phyloP scores from a whole-genome alignment of 35 echinoderm and acorn worm species.

The Diadema setosum region DNA sequence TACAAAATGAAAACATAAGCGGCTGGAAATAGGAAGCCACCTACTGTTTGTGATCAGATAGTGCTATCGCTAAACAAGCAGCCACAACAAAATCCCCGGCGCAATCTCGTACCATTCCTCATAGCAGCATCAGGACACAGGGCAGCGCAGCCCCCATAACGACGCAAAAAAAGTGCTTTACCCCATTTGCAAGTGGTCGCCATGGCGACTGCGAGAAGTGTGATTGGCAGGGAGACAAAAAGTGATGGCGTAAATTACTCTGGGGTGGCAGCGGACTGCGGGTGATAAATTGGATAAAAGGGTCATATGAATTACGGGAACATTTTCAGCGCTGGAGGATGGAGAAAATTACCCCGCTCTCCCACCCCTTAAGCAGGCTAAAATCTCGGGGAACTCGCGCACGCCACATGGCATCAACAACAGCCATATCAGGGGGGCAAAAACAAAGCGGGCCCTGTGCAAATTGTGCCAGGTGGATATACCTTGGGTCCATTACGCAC shows the following conservation, averaged over 20 bases:
- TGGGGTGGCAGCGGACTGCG: not conserved
- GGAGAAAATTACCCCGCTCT: not conserved
- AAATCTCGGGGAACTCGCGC: not conserved
- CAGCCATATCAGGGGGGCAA: no score
- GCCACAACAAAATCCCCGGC: no score
- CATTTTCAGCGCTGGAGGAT: not conserved
- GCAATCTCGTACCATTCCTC: no score
- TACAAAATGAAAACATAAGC: no score
- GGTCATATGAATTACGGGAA: not conserved
- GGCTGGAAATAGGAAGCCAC: no score
- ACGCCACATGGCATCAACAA: not conserved
- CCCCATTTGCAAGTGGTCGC: not conserved
- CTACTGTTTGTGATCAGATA: no score
- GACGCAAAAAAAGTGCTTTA: not conserved
- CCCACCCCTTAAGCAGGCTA: not conserved
- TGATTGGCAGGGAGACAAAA: conserved; percentile 2
- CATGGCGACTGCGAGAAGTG: not conserved
- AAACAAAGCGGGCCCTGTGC: no score
- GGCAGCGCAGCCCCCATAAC: conserved; percentile 85
- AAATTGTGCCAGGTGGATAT: no score
- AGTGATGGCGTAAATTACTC: not conserved
- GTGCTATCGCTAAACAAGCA: no score
- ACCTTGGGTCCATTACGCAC: no score
- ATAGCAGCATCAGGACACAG: no score
- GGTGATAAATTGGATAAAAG: conserved; percentile 8